Base-by-base conservation (phyloP, 2,888 invertebrate species). In the Aphodius granarius region DNA sequence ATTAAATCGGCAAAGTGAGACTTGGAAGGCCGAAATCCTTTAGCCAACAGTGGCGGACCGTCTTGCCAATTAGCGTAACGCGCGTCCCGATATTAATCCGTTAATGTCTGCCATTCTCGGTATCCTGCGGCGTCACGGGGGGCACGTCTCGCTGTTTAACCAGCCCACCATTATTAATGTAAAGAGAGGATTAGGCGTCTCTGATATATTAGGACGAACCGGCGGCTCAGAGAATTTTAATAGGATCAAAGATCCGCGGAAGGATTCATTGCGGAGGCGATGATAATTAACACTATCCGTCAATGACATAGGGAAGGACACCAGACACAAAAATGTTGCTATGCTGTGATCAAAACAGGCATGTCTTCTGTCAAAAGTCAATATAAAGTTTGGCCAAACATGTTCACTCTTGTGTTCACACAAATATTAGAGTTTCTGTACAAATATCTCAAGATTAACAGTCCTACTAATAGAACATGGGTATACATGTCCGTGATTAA, bases 171-270 rank as follows among this genome's bases (percentile, higher is more conserved):
- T 84, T 84, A 84, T 83, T 83, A 84, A 84, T 82, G 83, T 79
- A 83, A 83, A 83, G 83, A 83, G 83, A 81, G 83, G 84, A 82
- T 84, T 84, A 83, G 9, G 43, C 43, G 43, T 80, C 80, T 80
- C 80, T 81, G 81, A 81, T 83, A 80, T 80, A 80, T 79, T 79
- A 78, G 77, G 72, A 72, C 68, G 43, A 43, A 43, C 6, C 43
- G 43, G 43, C 43, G 13, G 43, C 43, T 6, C 43, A 6, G 13
- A 43, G 43, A 43, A 43, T 43, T 43, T 43, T 43, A 43, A 43
- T 43, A 43, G 43, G 43, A 43, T 43, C 43, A 43, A 43, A 18
- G 21, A 19, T n/a, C 20, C 66, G 71, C 21, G 20, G 72, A 72
- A 72, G 63, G 63, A 21, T 70, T 20, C 19, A n/a, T 20, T 20